Evolutionary conservation across 1,140 invertebrate genomes (phyloP).

Genomic region (Tetranychus cinnabarinus): DNA sequence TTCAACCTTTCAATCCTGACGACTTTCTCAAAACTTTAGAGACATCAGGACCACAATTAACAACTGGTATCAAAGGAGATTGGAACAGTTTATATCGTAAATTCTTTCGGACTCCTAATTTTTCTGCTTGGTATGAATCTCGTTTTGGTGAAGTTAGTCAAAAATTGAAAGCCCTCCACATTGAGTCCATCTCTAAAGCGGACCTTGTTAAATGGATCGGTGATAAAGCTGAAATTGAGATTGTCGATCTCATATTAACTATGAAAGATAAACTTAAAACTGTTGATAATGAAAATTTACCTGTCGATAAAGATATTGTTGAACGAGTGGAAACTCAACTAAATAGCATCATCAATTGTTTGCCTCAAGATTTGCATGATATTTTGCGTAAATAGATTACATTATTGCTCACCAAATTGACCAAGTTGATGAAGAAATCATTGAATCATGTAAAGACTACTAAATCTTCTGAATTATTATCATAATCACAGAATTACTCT

Average conservation of each 20-base stretch:
- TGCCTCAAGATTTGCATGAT: conserved; percentile 65
- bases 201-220: conserved; percentile 67
- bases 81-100: conserved; percentile 26
- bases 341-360: conserved; percentile 50
- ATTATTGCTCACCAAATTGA: no score
- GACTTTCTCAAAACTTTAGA: conserved; percentile 75
- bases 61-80: conserved; percentile 58
- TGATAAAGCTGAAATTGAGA: conserved; percentile 80
- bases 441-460: no score
- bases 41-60: conserved; percentile 73
- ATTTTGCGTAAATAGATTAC: neutral
- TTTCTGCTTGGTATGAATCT: conserved; percentile 75
- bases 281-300: conserved; percentile 32
- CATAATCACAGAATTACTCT: no score
- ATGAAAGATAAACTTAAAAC: conserved; percentile 50
- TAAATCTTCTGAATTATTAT: no score
- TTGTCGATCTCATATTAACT: conserved; percentile 79
- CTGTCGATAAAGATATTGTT: conserved; percentile 39
- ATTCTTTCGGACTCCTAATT: conserved; percentile 78
- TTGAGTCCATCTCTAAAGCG: conserved; percentile 65
- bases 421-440: no score
- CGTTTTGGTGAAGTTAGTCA: conserved; percentile 59
- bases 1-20: conserved; percentile 78
- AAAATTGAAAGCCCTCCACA: conserved; percentile 65
- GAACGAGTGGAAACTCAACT: conserved; percentile 49